These are phyloP conservation scores for Piaya cayana DNA, from an alignment of 2,113 vertebrate species.

Conservation along the genomic window DNA sequence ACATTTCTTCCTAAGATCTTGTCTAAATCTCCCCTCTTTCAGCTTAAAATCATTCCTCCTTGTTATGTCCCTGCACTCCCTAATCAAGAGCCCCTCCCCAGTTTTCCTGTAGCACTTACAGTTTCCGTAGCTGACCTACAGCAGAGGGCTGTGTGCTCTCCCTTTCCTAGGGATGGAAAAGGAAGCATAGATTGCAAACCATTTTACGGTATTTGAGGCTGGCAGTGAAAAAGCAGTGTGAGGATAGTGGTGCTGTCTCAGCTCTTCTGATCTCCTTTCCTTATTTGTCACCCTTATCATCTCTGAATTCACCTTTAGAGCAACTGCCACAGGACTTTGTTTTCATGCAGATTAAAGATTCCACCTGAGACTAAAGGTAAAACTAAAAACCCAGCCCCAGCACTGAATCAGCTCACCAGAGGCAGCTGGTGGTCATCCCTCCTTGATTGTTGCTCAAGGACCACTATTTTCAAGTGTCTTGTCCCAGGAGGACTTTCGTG, in stretches of 20 bases:
- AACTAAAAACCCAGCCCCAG: background rate
- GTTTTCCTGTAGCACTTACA: background rate
- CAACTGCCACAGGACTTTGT: background rate
- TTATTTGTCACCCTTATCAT: background rate
- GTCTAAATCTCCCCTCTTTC: too few species aligned
- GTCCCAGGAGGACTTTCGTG: constrained; percentile 22
- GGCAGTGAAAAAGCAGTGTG: background rate
- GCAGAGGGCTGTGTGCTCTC: background rate
- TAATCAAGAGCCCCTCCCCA: too few species aligned
- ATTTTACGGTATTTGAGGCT: background rate
- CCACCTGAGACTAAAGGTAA: background rate
- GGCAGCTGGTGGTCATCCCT: constrained; percentile 5
- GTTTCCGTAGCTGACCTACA: background rate
- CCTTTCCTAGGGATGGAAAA: background rate
- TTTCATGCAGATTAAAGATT: background rate
- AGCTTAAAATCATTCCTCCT: too few species aligned
- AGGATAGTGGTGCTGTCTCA: background rate
- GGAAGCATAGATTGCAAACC: background rate
- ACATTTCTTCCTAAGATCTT: too few species aligned
- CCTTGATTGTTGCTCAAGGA: constrained; percentile 43
- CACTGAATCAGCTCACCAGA: background rate
- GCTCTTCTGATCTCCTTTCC: background rate
- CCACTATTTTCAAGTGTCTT: background rate
- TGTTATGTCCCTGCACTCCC: too few species aligned
- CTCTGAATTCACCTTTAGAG: constrained; percentile 27